Evolutionary conservation across 2,113 vertebrate genomes (phyloP), one percentile per base, ranked within the genome.

Genomic region (Psittacus erithacus): DNA sequence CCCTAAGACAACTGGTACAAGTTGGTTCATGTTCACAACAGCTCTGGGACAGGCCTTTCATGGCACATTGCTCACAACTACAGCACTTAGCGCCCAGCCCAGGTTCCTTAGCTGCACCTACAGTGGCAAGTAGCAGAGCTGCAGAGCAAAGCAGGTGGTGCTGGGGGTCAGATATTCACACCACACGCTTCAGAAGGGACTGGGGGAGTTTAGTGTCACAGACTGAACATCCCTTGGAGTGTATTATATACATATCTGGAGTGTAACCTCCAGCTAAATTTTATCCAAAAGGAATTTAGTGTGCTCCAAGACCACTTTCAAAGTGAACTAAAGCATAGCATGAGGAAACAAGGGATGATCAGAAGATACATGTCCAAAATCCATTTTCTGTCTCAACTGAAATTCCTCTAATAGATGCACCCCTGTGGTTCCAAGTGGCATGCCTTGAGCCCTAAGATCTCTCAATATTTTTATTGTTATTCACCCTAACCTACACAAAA

Each of bases 131-230:
- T 0, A 49, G 29, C 4, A 10, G 18, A 46, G 10, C 20, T 33
- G 35, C 33, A 80, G 31, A 24, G 24, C 7, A 35, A 76, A 93
- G 39, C 29, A 65, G 41, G 13, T 39, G 9, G 7, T 69, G 44
- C 64, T 55, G n/a, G 24, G 17, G 25, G 68, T 33, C 33, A 52
- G 9, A 67, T 7, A 3, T 13, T 76, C 43, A 25, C 2, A 64
- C 1, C 0, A 0, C 7, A 1, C 7, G 3, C 44, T 81, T 69
- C 35, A 50, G 38, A 87, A 7, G 4, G 24, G 10, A 33, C n/a
- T 31, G 2, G 9, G 12, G 3, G 13, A 7, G 3, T 46, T 46
- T 15, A 17, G 7, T 31, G 24, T 31, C 59, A 47, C 49, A 47
- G 20, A 9, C 53, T 20, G 33, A 81, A 62, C 8, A 87, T 1